Percentiles rank a stretch among this genome's conserved stretches.
Evolutionary conservation across 2,888 invertebrate species (phyloP).

Genomic region (Drosophila kuntzei): DNA sequence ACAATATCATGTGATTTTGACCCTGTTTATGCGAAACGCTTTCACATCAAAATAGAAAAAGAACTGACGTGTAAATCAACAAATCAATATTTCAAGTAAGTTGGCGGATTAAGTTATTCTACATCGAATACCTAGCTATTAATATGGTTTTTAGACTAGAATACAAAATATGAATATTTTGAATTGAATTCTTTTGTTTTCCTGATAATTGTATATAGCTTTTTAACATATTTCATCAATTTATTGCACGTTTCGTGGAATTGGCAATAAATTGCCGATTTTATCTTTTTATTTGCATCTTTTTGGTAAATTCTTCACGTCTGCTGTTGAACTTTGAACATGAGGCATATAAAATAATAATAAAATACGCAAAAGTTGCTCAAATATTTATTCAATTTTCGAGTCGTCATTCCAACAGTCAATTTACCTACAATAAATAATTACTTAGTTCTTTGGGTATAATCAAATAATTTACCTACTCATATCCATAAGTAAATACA

Average conservation of each 20-base stretch:
- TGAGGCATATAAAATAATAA: conserved; percentile 9
- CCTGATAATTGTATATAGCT: neutral
- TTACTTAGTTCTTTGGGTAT: conserved; percentile 33
- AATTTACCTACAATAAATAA: conserved; percentile 43
- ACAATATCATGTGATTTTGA: conserved; percentile 60
- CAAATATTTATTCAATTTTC: conserved; percentile 55
- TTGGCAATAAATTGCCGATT: neutral
- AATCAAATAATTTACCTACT: conserved; percentile 59
- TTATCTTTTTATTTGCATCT: conserved; percentile 7
- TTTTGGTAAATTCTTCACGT: conserved; percentile 4
- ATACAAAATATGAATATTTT: no score
- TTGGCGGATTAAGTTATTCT: neutral
- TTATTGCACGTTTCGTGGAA: neutral
- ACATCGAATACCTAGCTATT: neutral
- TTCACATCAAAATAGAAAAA: conserved; percentile 22
- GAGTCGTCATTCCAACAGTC: conserved; percentile 41
- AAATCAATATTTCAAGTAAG: conserved; percentile 58
- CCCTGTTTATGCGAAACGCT: conserved; percentile 53
- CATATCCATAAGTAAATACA: conserved; percentile 38
- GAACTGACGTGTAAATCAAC: conserved; percentile 25
- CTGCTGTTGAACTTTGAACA: conserved; percentile 17
- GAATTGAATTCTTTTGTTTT: neutral
- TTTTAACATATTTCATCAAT: neutral
- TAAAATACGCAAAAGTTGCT: conserved; percentile 10
- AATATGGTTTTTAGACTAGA: neutral